Evolutionary conservation across 2,113 vertebrate genomes (phyloP).

Genomic region (Hippopotamus amphibius): DNA sequence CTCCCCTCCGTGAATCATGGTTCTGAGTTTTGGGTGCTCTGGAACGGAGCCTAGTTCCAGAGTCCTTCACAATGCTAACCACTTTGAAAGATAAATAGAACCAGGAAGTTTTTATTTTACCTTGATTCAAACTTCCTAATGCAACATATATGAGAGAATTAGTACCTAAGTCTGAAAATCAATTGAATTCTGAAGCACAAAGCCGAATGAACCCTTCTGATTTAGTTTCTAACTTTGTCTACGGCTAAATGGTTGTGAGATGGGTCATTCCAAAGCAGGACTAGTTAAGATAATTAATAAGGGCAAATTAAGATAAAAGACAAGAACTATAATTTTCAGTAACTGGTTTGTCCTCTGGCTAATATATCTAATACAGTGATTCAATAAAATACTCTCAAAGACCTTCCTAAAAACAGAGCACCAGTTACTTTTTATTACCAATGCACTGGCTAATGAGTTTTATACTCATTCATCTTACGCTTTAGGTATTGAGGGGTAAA

Average conservation of each 20-base stretch:
- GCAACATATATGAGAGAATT: not conserved
- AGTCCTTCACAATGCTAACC: not conserved
- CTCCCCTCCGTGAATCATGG: not conserved
- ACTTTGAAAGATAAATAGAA: not conserved
- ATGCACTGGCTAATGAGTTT: not conserved
- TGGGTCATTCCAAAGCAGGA: not conserved
- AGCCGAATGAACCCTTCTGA: not conserved
- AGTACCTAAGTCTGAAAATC: not conserved
- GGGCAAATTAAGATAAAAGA: not conserved
- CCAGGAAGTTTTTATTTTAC: not conserved
- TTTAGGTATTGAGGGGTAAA: not conserved
- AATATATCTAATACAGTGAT: not conserved
- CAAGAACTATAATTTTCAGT: not conserved
- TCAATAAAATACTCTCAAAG: not conserved
- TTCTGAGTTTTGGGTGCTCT: not conserved
- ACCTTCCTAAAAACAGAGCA: not conserved
- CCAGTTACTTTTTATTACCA: not conserved
- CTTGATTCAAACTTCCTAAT: not conserved
- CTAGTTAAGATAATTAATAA: not conserved
- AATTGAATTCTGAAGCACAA: not conserved
- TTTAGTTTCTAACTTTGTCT: not conserved
- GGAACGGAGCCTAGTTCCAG: not conserved
- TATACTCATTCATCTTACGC: not conserved
- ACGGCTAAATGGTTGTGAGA: not conserved
- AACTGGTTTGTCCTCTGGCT: not conserved